Conservation (phyloP, 2,113 vertebrate species). For the Mesitornis unicolor region DNA sequence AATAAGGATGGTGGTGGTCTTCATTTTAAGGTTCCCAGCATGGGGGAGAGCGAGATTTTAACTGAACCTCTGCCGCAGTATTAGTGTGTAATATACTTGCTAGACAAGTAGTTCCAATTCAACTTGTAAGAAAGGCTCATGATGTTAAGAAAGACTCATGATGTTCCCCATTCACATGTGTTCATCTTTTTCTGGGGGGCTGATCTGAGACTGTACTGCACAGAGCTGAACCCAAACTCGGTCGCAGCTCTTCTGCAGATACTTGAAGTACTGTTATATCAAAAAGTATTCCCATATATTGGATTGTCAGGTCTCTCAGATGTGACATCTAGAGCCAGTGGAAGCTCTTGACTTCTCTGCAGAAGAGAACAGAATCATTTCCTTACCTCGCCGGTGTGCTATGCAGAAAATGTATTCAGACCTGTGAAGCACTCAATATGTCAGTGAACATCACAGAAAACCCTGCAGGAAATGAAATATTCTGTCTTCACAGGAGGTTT, state of each 20-base stretch:
- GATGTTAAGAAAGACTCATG: neutral
- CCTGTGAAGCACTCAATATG: neutral
- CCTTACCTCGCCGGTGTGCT: neutral
- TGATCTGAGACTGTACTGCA: neutral
- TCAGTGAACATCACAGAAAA: neutral
- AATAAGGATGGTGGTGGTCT: neutral
- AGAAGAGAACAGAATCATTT: neutral
- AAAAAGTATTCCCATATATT: neutral
- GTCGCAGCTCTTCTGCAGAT: neutral
- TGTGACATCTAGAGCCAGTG: neutral
- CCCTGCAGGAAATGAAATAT: neutral
- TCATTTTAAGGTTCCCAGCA: neutral
- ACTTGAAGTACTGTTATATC: neutral
- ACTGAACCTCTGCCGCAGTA: neutral
- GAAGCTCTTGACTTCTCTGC: neutral
- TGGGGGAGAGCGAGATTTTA: rapidly evolving
- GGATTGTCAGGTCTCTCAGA: neutral
- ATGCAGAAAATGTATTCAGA: neutral
- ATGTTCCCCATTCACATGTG: neutral
- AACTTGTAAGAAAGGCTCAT: neutral
- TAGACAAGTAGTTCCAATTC: neutral
- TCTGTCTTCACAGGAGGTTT: neutral
- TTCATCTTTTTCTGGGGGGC: neutral
- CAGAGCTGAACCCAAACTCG: neutral
- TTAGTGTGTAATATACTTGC: neutral